Evolutionary conservation across 2,113 vertebrate species (phyloP).

Genomic region (Cyanoderma ruficeps): DNA sequence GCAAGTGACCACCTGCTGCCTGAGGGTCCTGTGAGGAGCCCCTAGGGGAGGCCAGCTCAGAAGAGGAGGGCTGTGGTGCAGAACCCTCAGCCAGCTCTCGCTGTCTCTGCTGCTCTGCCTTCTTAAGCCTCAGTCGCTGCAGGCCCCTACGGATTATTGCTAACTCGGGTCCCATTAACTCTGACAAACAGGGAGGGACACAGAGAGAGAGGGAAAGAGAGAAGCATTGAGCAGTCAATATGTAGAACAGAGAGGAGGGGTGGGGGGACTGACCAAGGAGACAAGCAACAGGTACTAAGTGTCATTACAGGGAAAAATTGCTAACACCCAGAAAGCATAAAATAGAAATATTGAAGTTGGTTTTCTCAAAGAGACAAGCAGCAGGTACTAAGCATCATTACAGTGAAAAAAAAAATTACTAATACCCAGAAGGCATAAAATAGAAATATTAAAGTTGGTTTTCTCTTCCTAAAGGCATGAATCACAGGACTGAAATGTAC

Average conservation of each 20-base stretch:
- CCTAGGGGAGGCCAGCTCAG: slow-evolving; percentile 74
- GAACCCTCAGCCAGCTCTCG: slow-evolving; percentile 78
- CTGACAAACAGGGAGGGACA: slow-evolving; percentile 74
- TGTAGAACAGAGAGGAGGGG: not conserved
- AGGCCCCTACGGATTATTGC: slow-evolving; percentile 98
- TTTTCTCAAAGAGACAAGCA: slow-evolving; percentile 14
- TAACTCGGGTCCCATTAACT: slow-evolving; percentile 90
- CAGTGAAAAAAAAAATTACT: not conserved
- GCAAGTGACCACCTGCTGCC: slow-evolving; percentile 82
- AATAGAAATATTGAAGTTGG: not conserved
- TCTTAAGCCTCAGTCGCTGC: slow-evolving; percentile 90
- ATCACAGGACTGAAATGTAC: not conserved
- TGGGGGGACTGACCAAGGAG: not conserved
- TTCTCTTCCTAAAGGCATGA: not conserved
- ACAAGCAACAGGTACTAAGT: not conserved
- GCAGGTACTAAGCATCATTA: not conserved
- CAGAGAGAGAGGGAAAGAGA: slow-evolving; percentile 40
- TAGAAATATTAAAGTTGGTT: not conserved
- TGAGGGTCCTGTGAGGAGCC: slow-evolving; percentile 76
- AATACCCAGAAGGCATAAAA: not conserved
- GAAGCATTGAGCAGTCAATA: slow-evolving; percentile 25
- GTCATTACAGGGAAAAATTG: not conserved
- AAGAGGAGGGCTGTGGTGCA: slow-evolving; percentile 72
- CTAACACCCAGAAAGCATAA: not conserved
- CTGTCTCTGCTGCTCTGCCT: slow-evolving; percentile 91